Evolutionary conservation across 1,140 invertebrate genomes (phyloP).

Genomic region (Drosophila ohnishii): DNA sequence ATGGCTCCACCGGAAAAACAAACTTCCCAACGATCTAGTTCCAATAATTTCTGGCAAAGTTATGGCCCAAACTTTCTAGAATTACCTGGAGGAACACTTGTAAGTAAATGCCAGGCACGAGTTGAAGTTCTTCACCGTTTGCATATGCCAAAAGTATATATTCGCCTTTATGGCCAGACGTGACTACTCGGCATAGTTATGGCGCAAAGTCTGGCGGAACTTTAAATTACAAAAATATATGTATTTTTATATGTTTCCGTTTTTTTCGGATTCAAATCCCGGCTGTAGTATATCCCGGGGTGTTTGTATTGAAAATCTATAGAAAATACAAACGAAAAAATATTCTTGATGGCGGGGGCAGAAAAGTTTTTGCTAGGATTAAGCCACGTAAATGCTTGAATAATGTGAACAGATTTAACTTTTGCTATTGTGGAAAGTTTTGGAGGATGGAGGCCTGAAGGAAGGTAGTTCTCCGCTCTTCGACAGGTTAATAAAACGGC

Average conservation of each 20-base stretch:
- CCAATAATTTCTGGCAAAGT: constrained; percentile 41
- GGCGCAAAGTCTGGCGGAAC: constrained; percentile 40
- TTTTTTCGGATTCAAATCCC: constrained; percentile 30
- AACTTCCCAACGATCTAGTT: constrained; percentile 40
- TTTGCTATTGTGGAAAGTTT: constrained; percentile 63
- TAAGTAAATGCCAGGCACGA: constrained; percentile 41
- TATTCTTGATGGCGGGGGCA: constrained; percentile 2
- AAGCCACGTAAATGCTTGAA: constrained; percentile 67
- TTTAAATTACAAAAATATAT: constrained; percentile 65
- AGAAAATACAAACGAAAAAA: constrained; percentile 35
- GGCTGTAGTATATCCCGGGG: neutral
- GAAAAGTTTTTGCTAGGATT: constrained; percentile 42
- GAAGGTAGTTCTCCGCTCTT: constrained; percentile 29
- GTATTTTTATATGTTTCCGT: neutral
- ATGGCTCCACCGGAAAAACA: neutral
- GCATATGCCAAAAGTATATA: constrained; percentile 50
- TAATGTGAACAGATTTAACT: constrained; percentile 72
- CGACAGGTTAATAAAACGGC: constrained; percentile 62
- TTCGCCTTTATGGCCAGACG: constrained; percentile 56
- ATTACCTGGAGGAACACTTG: constrained; percentile 41
- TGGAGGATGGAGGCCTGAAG: neutral
- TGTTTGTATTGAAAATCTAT: constrained; percentile 51
- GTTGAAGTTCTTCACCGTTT: constrained; percentile 19
- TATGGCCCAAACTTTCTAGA: constrained; percentile 37
- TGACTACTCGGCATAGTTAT: constrained; percentile 46